Conservation (phyloP, 2,113 vertebrate species). For the Perca flavescens region DNA sequence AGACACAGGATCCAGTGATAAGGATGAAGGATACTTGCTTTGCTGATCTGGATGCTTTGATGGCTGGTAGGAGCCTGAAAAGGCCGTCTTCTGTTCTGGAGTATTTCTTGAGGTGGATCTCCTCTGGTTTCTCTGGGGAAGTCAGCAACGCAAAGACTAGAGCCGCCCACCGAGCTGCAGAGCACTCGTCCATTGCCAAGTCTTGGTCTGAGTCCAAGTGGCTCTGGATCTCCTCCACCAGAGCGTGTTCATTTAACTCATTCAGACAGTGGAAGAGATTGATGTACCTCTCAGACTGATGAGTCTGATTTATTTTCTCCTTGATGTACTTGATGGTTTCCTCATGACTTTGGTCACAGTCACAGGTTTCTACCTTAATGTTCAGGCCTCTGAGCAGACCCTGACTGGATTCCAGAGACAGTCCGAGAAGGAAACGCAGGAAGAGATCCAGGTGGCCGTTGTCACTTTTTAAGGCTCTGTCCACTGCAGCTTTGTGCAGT, state of each 20-base stretch:
- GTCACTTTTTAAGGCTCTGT: slow-evolving; percentile 21
- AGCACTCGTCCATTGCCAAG: neutral
- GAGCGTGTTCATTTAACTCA: neutral
- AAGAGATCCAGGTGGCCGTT: slow-evolving; percentile 40
- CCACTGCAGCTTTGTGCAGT: slow-evolving; percentile 37
- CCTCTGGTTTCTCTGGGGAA: neutral
- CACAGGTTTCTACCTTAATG: neutral
- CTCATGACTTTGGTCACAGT: neutral
- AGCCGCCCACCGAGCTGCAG: slow-evolving; percentile 26
- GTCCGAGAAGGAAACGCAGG: slow-evolving; percentile 42
- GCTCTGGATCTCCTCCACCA: slow-evolving; percentile 20
- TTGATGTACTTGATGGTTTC: slow-evolving; percentile 1
- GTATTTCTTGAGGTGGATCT: slow-evolving; percentile 31
- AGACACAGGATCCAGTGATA: neutral
- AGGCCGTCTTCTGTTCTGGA: slow-evolving; percentile 4
- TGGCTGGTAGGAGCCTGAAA: slow-evolving; percentile 15
- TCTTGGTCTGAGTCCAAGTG: neutral
- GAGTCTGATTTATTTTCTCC: too few species aligned
- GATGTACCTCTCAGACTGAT: too few species aligned
- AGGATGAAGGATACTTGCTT: neutral
- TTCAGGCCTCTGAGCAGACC: neutral
- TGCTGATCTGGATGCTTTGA: slow-evolving; percentile 27
- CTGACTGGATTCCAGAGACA: slow-evolving; percentile 30
- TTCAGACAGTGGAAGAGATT: too few species aligned
- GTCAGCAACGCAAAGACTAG: slow-evolving; percentile 43